Conservation (phyloP, 2,113 vertebrate species). For the Bothrops jararaca region DNA sequence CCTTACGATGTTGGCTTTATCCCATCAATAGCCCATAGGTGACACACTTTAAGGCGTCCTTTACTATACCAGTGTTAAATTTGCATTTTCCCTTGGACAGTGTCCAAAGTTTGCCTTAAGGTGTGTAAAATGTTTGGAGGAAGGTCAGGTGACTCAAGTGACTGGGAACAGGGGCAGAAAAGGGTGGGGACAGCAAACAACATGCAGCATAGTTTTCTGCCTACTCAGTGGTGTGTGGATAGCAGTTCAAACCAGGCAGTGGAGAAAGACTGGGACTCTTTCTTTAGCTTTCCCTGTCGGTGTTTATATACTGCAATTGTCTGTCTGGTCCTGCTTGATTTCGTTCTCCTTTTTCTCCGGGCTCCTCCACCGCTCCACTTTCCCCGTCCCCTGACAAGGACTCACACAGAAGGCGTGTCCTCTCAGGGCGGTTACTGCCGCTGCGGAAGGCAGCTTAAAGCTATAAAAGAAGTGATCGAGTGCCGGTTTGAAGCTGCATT, state of each 20-base stretch:
- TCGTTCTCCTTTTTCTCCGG: slow-evolving; percentile 9
- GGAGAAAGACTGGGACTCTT: not conserved
- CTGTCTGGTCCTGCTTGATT: not conserved
- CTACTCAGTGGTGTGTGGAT: not conserved
- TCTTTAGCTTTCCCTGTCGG: not conserved
- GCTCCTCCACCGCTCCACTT: slow-evolving; percentile 26
- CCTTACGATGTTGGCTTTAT: not conserved
- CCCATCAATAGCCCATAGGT: not conserved
- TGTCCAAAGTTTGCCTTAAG: not conserved
- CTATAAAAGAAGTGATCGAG: slow-evolving; percentile 60
- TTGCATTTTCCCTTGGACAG: not conserved
- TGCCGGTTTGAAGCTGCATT: slow-evolving; percentile 30
- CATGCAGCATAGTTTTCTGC: not conserved
- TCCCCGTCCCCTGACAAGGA: not conserved
- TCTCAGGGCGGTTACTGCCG: slow-evolving; percentile 14
- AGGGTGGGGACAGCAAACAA: not conserved
- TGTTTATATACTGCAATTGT: not conserved
- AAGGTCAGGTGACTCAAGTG: not conserved
- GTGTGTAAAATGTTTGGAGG: not conserved
- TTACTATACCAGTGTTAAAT: not conserved
- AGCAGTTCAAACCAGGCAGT: not conserved
- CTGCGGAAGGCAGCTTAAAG: slow-evolving; percentile 55
- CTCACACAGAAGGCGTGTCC: slow-evolving; percentile 66
- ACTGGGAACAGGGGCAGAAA: not conserved
- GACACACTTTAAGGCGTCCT: not conserved